These are phyloP conservation scores for Nowickia ferox DNA, from an alignment of 2,888 invertebrate genomes.

Conservation along the genomic window DNA sequence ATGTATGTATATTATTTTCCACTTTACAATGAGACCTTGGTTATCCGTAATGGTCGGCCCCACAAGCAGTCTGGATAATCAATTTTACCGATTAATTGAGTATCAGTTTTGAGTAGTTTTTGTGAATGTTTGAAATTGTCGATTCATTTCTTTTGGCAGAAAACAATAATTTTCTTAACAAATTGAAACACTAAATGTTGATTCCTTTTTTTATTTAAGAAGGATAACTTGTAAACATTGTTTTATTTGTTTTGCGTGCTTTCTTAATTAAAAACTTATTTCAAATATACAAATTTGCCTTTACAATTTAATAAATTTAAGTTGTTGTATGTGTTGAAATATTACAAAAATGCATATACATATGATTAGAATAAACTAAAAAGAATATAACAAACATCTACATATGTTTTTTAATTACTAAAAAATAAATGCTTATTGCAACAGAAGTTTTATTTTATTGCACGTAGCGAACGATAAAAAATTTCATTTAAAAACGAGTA, in stretches of 20 bases:
- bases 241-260: slow-evolving; percentile 12
- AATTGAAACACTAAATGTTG: not conserved
- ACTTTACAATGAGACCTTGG: too few relatives aligned
- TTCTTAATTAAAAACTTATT: slow-evolving; percentile 40
- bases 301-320: slow-evolving; percentile 2
- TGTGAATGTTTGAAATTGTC: too few relatives aligned
- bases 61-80: too few relatives aligned
- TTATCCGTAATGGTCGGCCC: too few relatives aligned
- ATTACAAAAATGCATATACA: not conserved
- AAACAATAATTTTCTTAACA: not conserved
- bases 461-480: not conserved
- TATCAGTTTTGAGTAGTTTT: too few relatives aligned
- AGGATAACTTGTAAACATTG: slow-evolving; percentile 46
- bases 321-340: not conserved
- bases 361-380: slow-evolving; percentile 9
- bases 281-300: not conserved
- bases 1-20: too few relatives aligned
- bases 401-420: not conserved
- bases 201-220: slow-evolving; percentile 42
- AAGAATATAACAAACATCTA: slow-evolving; percentile 6
- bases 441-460: not conserved
- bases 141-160: too few relatives aligned
- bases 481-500: too few relatives aligned
- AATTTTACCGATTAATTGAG: too few relatives aligned
- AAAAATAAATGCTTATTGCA: slow-evolving; percentile 31